Evolutionary conservation across 2,113 vertebrate genomes (phyloP), one percentile per base, ranked within the genome.

Genomic region (Proteles cristata): DNA sequence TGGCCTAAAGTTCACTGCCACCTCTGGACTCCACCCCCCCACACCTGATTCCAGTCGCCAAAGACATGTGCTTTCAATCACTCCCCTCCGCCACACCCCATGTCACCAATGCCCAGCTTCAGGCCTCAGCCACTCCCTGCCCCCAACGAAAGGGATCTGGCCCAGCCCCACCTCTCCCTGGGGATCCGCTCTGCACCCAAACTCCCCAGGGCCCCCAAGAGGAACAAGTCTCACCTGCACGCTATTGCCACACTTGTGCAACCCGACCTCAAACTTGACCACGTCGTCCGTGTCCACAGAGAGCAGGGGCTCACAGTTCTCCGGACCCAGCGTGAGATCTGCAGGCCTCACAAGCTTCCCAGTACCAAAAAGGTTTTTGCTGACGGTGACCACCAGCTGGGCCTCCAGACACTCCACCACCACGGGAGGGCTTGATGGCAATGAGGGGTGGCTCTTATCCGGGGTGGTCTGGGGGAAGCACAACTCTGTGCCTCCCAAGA

Each of bases 361-460:
- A 0, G 92, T 98, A 8, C 98, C 98, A 6, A 98, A 98, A 15
- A 98, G 97, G 53, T 98, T 96, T 93, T 90, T 96, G 45, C 50
- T 90, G 73, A 98, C 98, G 0, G 1, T 98, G 39, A 98, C 96
- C 79, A 98, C 89, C 74, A 98, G 2, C 48, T 94, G 96, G 0
- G 97, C 97, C 94, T 98, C 98, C 97, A 77, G 96, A 89, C 98
- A 98, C n/a, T 89, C 74, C 87, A 98, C 96, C 0, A 80, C 6
- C 65, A 98, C 94, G 0, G 98, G 93, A 0, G 69, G 94, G 7
- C 3, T 10, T 0, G 84, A 28, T 0, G 33, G 43, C 6, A 4
- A 9, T 0, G 63, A 5, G 0, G 0, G n/a, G 3, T 0, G 3
- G 0, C 48, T 1, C 21, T 14, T 28, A 1, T 1, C 11, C 5